Evolutionary conservation across 1,140 invertebrate species (phyloP), one percentile per base, ranked within the genome.

Genomic region (Nymphalis io): DNA sequence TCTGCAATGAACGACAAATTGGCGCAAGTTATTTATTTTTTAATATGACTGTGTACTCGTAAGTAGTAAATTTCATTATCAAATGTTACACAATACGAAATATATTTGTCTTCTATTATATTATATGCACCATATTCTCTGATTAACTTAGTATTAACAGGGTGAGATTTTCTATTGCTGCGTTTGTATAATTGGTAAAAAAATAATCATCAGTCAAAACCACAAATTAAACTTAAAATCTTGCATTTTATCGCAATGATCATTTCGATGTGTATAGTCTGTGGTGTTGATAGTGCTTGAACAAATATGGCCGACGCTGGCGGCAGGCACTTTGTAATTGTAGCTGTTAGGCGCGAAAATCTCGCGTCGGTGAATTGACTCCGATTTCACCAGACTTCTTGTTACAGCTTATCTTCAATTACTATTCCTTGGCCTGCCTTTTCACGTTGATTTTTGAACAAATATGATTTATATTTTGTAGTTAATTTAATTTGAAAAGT

Each of bases 271-370:
- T 59, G 18, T 20, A 42, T 66, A 66, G n/a, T 20, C 55, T 66
- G 55, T 60, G 60, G 18, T 20, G 18, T 40, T 33, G 80, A 83
- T 77, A 80, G 76, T 68, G 75, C 76, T 71, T 75, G 70, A 69
- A 75, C 68, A 70, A 74, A 77, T 70, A 77, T 77, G 72, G 78
- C 70, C 57, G 64, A 58, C 67, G 71, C 72, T 75, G 61, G 76
- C 75, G 74, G 81, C 53, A 40, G 80, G 44, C 39, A 40, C 81
- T 82, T 85, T 79, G 81, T 82, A 82, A 85, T 75, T 70, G 75
- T 79, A 79, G 74, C 68, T 61, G 61, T 40, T 73, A 69, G 73
- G 72, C 65, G 73, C 68, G 65, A 72, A 74, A 70, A 72, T 53
- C 62, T 74, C 77, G 73, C 75, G 68, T 70, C 74, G 65, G 55